These are phyloP conservation scores for Astreopora myriophthalma DNA, from an alignment of 64 coral and sea anemone genomes.

Conservation along the genomic window DNA sequence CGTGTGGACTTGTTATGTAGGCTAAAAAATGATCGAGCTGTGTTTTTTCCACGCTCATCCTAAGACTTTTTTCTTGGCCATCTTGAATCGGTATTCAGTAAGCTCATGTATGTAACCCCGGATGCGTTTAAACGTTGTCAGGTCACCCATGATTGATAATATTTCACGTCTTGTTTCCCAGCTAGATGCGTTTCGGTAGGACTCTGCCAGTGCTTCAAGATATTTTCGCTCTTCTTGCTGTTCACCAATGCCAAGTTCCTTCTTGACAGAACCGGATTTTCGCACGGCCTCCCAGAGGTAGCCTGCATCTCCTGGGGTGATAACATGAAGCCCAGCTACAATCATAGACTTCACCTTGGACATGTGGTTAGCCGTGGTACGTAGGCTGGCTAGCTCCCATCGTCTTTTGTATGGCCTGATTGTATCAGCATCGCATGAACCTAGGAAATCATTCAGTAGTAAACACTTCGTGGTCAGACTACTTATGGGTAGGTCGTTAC, in stretches of 20 bases:
- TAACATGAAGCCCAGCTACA: slow-evolving; percentile 30
- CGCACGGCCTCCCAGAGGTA: slow-evolving; percentile 41
- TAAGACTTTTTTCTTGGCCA: slow-evolving; percentile 1
- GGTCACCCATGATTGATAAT: slow-evolving; percentile 21
- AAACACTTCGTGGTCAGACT: neutral
- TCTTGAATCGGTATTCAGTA: slow-evolving; percentile 33
- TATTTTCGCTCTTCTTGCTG: slow-evolving; percentile 37
- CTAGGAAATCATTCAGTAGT: slow-evolving; percentile 9
- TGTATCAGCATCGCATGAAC: slow-evolving; percentile 13
- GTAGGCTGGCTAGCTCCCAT: slow-evolving; percentile 16
- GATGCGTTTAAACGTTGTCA: neutral
- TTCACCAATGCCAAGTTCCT: slow-evolving; percentile 12
- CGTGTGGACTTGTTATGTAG: no score
- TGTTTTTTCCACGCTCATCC: neutral
- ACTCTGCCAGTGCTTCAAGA: slow-evolving; percentile 18
- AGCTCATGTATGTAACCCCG: slow-evolving; percentile 4
- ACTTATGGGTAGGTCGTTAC: neutral
- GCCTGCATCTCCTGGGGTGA: slow-evolving; percentile 35
- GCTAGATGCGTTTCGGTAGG: no score
- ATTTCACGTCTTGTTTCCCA: slow-evolving; percentile 1
- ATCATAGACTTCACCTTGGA: neutral
- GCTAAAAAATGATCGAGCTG: slow-evolving; percentile 49
- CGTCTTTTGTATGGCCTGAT: slow-evolving; percentile 35
- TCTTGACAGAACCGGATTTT: slow-evolving; percentile 15
- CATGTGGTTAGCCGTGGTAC: slow-evolving; percentile 12